phyloP scores from a whole-genome alignment of 2,888 invertebrate genomes.

The Eristalis tenax region DNA sequence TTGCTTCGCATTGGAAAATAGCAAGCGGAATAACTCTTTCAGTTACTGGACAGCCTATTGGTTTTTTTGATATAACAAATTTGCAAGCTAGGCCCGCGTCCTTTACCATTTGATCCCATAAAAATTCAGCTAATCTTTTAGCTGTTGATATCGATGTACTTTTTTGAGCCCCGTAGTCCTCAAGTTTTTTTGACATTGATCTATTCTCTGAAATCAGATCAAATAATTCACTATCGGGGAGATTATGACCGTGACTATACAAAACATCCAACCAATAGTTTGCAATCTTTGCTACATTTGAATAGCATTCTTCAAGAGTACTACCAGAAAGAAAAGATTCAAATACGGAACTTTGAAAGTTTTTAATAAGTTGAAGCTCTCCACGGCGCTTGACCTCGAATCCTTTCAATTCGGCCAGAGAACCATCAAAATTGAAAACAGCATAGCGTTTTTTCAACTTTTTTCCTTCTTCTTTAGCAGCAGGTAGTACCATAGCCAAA shows the following conservation, averaged over 20 bases:
- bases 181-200: slow-evolving; percentile 95
- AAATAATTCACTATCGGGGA: slow-evolving; percentile 96
- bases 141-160: slow-evolving; percentile 99
- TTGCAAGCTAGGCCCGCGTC: slow-evolving; percentile 98
- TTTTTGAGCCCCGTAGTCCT: slow-evolving; percentile 98
- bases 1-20: slow-evolving; percentile 96
- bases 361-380: slow-evolving; percentile 98
- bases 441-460: slow-evolving; percentile 98
- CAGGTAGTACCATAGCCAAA: slow-evolving; percentile 98
- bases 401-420: slow-evolving; percentile 97
- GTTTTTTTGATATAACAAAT: slow-evolving; percentile 96
- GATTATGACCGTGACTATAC: slow-evolving; percentile 92
- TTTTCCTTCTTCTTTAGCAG: slow-evolving; percentile 99
- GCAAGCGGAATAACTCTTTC: slow-evolving; percentile 97
- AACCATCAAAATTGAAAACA: slow-evolving; percentile 98
- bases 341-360: slow-evolving; percentile 98
- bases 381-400: slow-evolving; percentile 99
- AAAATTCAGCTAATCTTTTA: slow-evolving; percentile 96
- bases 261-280: slow-evolving; percentile 99
- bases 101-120: slow-evolving; percentile 99
- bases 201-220: slow-evolving; percentile 97
- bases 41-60: slow-evolving; percentile 94
- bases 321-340: slow-evolving; percentile 97
- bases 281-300: slow-evolving; percentile 96
- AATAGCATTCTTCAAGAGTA: slow-evolving; percentile 95